A percentile compares a stretch with the other conserved stretches of the same genome.
phyloP scores from a whole-genome alignment of 2,797 vertebrate species.

The Tangara arthus region DNA sequence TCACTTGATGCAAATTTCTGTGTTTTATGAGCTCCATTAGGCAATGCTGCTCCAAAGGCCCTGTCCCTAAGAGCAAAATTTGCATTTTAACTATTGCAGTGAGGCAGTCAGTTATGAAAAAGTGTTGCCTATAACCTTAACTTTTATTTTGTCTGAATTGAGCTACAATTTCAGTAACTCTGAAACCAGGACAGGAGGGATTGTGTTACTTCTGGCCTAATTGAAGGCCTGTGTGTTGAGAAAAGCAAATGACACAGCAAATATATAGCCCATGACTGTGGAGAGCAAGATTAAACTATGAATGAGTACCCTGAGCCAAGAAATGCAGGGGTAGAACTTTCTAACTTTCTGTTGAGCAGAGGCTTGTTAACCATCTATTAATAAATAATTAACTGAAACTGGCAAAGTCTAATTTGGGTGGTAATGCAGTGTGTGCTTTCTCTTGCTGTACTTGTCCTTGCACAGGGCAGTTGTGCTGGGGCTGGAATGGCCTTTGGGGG shows the following conservation, averaged over 20 bases:
- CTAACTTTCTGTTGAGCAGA: background rate
- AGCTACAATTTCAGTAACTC: background rate
- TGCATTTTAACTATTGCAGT: background rate
- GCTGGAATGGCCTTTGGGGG: background rate
- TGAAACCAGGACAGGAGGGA: background rate
- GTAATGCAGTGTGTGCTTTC: background rate
- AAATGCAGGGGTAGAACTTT: conserved; percentile 1
- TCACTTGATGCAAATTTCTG: background rate
- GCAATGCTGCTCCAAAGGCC: background rate
- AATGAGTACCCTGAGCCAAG: conserved; percentile 32
- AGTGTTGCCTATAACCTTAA: background rate
- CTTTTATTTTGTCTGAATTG: background rate
- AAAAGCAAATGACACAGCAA: conserved; percentile 70
- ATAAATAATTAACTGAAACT: background rate
- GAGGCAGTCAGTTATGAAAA: background rate
- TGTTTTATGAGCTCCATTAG: background rate
- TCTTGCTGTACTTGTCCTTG: background rate
- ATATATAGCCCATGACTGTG: conserved; percentile 59
- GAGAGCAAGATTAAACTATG: conserved; percentile 47
- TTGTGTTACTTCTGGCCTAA: conserved; percentile 53
- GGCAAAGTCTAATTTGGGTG: background rate
- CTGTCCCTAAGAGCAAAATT: background rate
- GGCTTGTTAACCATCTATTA: background rate
- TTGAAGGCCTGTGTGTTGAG: background rate
- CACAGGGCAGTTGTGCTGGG: background rate